phyloP scores from a whole-genome alignment of 2,888 invertebrate species.

The Epirrhoe tristata region DNA sequence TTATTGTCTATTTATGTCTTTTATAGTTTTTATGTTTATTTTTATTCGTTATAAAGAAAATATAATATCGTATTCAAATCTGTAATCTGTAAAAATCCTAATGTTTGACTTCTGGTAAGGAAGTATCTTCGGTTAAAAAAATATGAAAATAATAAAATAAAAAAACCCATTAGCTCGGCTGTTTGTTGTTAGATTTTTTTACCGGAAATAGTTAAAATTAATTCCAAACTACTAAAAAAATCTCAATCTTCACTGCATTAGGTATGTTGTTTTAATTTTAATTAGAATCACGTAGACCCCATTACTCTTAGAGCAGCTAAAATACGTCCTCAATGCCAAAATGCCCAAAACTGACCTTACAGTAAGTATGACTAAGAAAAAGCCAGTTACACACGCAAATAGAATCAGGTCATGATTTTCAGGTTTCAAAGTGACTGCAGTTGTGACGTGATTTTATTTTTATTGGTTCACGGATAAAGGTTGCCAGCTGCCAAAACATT shows the following conservation, averaged over 20 bases:
- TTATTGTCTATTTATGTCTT: conserved; percentile 18
- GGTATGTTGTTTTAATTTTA: too few relatives aligned
- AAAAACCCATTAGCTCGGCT: background rate
- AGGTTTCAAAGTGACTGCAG: conserved; percentile 37
- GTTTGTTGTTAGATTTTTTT: background rate
- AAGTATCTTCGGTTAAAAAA: background rate
- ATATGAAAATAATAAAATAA: background rate
- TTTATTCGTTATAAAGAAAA: background rate
- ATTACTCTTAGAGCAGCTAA: too few relatives aligned
- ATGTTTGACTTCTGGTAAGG: background rate
- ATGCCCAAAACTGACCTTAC: background rate
- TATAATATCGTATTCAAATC: background rate
- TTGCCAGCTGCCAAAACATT: conserved; percentile 44
- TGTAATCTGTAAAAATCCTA: too few relatives aligned
- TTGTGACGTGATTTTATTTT: conserved; percentile 40
- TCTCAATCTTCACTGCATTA: too few relatives aligned
- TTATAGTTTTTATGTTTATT: background rate
- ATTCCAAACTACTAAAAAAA: too few relatives aligned
- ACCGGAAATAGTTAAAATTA: background rate
- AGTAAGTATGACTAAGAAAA: background rate
- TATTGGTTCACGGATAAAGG: conserved; percentile 41
- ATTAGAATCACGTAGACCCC: too few relatives aligned
- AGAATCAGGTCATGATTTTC: conserved; percentile 33
- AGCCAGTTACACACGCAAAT: conserved; percentile 20
- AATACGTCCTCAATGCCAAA: background rate